Conservation (phyloP, 2,797 vertebrate genomes). For the Myotis vivesi region DNA sequence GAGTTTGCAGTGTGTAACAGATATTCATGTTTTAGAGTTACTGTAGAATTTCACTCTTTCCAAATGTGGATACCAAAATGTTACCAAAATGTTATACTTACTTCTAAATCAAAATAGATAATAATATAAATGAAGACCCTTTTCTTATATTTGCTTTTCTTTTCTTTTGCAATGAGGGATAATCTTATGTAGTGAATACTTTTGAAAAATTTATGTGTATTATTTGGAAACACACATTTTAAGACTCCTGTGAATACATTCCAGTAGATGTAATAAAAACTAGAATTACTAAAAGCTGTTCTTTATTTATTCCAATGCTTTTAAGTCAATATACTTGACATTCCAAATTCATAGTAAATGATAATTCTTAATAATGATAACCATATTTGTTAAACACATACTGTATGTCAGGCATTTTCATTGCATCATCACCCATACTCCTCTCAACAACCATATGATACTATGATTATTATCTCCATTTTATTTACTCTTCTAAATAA, state of each 20-base stretch:
- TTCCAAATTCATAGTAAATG: neutral
- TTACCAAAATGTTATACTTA: neutral
- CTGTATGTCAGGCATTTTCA: neutral
- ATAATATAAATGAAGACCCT: neutral
- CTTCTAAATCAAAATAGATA: neutral
- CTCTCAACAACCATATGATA: neutral
- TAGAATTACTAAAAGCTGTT: neutral
- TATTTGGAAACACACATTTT: neutral
- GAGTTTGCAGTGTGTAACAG: neutral
- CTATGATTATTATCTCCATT: neutral
- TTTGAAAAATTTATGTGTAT: neutral
- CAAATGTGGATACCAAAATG: neutral
- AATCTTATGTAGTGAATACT: neutral
- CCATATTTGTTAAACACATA: neutral
- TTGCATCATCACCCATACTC: neutral
- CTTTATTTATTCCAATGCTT: neutral
- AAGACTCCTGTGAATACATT: neutral
- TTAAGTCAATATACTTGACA: neutral
- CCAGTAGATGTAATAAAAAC: neutral
- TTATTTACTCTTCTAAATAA: neutral
- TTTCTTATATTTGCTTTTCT: neutral
- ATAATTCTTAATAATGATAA: neutral
- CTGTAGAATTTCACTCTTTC: neutral
- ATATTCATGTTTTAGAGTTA: neutral
- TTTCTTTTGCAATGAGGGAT: neutral